Evolutionary conservation across 2,797 vertebrate species (phyloP).

Genomic region (Amphiprion clarkii): DNA sequence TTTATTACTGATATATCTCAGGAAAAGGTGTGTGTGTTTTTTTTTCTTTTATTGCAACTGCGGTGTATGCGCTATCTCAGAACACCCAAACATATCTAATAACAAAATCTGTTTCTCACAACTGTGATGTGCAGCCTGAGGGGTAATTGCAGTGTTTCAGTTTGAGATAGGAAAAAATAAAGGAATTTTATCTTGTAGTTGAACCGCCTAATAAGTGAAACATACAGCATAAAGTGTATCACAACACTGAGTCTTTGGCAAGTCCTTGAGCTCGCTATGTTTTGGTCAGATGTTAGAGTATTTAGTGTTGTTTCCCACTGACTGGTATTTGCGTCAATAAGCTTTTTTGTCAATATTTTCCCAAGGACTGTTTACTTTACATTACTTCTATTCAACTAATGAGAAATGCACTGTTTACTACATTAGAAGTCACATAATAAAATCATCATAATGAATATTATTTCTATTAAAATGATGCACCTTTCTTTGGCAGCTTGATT

Average conservation of each 20-base stretch:
- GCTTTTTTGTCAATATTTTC: conserved; percentile 28
- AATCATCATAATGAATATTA: not conserved
- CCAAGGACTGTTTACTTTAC: conserved; percentile 18
- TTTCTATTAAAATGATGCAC: conserved; percentile 3
- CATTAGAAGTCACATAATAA: conserved; percentile 5
- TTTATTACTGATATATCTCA: conserved; percentile 70
- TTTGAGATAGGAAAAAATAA: conserved; percentile 47
- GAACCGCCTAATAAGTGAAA: conserved; percentile 40
- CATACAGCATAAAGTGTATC: conserved; percentile 2
- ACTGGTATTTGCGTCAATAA: conserved; percentile 18
- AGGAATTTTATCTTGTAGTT: conserved; percentile 49
- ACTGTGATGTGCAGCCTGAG: conserved; percentile 49
- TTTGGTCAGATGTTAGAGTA: conserved; percentile 32
- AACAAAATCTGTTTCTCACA: conserved; percentile 55
- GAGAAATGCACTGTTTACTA: not conserved
- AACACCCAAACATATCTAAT: conserved; percentile 60
- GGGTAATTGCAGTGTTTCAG: conserved; percentile 56
- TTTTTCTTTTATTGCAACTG: conserved; percentile 8
- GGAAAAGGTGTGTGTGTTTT: conserved; percentile 23
- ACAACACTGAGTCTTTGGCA: conserved; percentile 22
- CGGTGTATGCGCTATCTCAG: conserved; percentile 20
- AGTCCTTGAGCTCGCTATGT: conserved; percentile 29
- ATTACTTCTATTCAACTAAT: conserved; percentile 12
- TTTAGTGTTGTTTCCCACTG: conserved; percentile 37
- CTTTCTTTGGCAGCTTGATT: not conserved